Base-by-base conservation (phyloP, 2,797 vertebrate genomes). In the Etheostoma nigrum region DNA sequence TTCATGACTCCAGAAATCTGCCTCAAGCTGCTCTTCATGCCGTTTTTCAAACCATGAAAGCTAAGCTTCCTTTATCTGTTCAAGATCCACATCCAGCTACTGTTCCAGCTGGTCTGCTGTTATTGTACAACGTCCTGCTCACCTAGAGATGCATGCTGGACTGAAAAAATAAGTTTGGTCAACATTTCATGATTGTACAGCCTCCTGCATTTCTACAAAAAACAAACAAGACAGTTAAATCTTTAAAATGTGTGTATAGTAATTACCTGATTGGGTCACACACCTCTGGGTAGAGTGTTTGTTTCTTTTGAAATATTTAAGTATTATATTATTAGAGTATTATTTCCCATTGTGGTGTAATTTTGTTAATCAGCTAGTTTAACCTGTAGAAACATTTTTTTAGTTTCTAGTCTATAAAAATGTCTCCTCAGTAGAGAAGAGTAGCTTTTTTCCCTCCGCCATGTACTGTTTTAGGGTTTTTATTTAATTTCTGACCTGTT, bases 171-270 rank as follows among this genome's bases (percentile, higher is more conserved):
- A 23, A 59, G 74, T 49, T 47, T 2, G 57, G 54, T 74, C 33
- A 13, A 21, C 51, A n/a, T 83, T 62, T 81, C 74, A 78, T 69
- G 89, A 91, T 90, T 87, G 89, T 87, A 83, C 13, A 21, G 51
- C 59, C 71, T 65, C 44, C 48, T 85, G 68, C 45, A 57, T 82
- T 58, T 76, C 27, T 66, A 57, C 33, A 64, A 67, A 72, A 11
- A 67, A 65, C 3, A 23, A 60, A 52, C 36, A 47, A 79, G 45
- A 59, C 74, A 79, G 76, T 71, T 80, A 3, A 74, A 68, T 23
- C 19, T 10, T 40, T 3, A 40, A 40, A 40, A 40, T 74, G 54
- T 67, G 59, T 61, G 66, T 74, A 61, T 45, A 66, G 67, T 62
- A 61, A 58, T 75, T 55, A 76, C 63, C 67, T 54, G 23, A 54